Evolutionary conservation across 1,140 invertebrate species (phyloP).

Genomic region (Probaryconus sp.): DNA sequence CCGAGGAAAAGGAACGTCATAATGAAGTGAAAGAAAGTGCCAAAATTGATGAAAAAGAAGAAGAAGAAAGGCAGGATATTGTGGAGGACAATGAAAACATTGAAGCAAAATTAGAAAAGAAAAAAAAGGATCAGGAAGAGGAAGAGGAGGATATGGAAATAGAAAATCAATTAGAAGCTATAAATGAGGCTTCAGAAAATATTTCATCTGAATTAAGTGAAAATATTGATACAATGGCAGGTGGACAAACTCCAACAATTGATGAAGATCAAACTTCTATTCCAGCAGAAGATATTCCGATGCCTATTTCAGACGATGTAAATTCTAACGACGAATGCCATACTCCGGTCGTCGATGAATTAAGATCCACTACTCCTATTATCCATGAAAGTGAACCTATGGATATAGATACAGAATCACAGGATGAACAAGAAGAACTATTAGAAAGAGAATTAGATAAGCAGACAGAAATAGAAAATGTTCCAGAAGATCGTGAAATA

Average conservation of each 20-base stretch:
- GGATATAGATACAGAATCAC: not conserved
- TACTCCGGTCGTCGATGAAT: slow-evolving; percentile 36
- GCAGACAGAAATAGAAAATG: not conserved
- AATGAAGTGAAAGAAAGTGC: slow-evolving; percentile 20
- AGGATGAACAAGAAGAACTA: not conserved
- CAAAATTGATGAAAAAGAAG: slow-evolving; percentile 28
- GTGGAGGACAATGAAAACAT: slow-evolving; percentile 31
- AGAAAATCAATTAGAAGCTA: not conserved
- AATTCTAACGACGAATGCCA: slow-evolving; percentile 22
- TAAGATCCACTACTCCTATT: not conserved
- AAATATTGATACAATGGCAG: not conserved
- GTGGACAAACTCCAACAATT: slow-evolving; percentile 27
- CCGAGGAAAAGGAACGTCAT: slow-evolving; percentile 11
- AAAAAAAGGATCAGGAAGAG: slow-evolving; percentile 5
- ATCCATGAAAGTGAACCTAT: not conserved
- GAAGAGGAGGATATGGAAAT: slow-evolving; percentile 1
- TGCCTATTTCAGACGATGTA: not conserved
- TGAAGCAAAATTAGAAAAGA: not conserved
- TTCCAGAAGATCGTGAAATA: slow-evolving; percentile 17
- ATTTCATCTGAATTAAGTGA: no score
- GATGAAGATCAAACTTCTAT: slow-evolving; percentile 22
- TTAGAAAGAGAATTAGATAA: no score
- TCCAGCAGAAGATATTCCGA: not conserved
- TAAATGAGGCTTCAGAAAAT: not conserved
- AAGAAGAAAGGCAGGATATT: slow-evolving; percentile 20